These are phyloP conservation scores for Ferdinandea cuprea DNA, from an alignment of 2,888 invertebrate genomes.

Conservation along the genomic window DNA sequence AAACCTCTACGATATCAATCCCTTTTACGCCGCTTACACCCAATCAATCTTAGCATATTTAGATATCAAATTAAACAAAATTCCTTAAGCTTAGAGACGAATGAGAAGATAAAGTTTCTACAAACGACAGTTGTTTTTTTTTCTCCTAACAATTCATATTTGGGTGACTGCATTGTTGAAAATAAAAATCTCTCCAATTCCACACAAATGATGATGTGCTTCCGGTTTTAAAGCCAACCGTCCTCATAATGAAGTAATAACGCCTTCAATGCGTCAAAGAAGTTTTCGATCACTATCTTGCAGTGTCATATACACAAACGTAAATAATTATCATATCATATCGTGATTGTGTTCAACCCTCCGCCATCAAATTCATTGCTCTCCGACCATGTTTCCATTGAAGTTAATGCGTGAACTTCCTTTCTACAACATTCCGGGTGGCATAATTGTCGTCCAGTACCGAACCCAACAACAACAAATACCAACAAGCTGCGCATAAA, in stretches of 20 bases:
- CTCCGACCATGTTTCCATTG: constrained; percentile 31
- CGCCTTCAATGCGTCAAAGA: too few species aligned
- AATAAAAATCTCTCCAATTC: too few species aligned
- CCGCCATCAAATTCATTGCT: constrained; percentile 2
- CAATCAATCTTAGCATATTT: too few species aligned
- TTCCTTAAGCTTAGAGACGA: too few species aligned
- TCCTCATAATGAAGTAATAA: constrained; percentile 25
- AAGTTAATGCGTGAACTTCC: constrained; percentile 62
- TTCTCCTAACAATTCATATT: too few species aligned
- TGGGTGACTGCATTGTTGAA: too few species aligned
- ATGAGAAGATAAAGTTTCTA: too few species aligned
- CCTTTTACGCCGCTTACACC: too few species aligned
- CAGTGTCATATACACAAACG: constrained; percentile 13
- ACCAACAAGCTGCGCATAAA: constrained; percentile 42
- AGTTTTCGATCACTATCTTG: constrained; percentile 43
- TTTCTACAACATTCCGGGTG: constrained; percentile 44
- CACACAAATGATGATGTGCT: too few species aligned
- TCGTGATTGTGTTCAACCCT: constrained; percentile 52
- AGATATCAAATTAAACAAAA: too few species aligned
- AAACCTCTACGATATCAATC: too few species aligned
- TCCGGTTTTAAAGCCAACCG: constrained; percentile 37
- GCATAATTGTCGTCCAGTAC: constrained; percentile 32
- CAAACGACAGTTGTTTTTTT: too few species aligned
- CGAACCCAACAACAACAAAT: constrained; percentile 13
- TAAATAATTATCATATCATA: constrained; percentile 39